phyloP scores from a whole-genome alignment of 2,113 vertebrate species.

The Aegotheles bennettii region DNA sequence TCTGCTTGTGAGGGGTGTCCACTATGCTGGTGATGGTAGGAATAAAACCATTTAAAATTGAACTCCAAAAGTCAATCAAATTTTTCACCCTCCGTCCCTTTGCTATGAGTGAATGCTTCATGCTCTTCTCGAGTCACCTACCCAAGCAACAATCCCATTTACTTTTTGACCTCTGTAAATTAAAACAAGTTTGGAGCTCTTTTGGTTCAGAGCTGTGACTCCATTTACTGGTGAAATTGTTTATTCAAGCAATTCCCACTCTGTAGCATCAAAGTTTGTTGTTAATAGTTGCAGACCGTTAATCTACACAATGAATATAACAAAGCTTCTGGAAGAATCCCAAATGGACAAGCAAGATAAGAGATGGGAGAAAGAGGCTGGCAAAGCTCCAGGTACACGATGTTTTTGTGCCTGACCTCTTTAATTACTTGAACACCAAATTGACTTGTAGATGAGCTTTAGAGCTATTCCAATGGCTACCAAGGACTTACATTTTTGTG shows the following conservation, averaged over 20 bases:
- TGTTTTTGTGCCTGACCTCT: constrained; percentile 49
- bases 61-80: constrained; percentile 29
- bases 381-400: constrained; percentile 13
- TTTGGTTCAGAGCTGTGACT: constrained; percentile 40
- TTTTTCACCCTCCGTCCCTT: constrained; percentile 10
- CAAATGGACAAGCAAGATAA: constrained; percentile 51
- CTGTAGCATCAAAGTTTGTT: constrained; percentile 61
- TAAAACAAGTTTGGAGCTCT: constrained; percentile 60
- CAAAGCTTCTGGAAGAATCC: constrained; percentile 54
- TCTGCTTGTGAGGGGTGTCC: not conserved
- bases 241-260: constrained; percentile 65
- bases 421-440: constrained; percentile 47
- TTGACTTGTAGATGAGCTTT: constrained; percentile 14
- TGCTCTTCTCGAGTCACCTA: constrained; percentile 33
- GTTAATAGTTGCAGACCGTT: constrained; percentile 57
- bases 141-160: constrained; percentile 51
- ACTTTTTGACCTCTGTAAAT: constrained; percentile 60
- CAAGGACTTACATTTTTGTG: not conserved
- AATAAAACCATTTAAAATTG: constrained; percentile 38
- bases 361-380: constrained; percentile 39
- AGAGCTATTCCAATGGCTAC: not conserved
- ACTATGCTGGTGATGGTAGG: not conserved
- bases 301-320: constrained; percentile 60
- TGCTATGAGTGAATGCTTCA: not conserved
- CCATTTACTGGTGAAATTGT: constrained; percentile 59